These are phyloP conservation scores for Prochilodus magdalenae DNA, from an alignment of 2,113 vertebrate genomes.

Conservation along the genomic window DNA sequence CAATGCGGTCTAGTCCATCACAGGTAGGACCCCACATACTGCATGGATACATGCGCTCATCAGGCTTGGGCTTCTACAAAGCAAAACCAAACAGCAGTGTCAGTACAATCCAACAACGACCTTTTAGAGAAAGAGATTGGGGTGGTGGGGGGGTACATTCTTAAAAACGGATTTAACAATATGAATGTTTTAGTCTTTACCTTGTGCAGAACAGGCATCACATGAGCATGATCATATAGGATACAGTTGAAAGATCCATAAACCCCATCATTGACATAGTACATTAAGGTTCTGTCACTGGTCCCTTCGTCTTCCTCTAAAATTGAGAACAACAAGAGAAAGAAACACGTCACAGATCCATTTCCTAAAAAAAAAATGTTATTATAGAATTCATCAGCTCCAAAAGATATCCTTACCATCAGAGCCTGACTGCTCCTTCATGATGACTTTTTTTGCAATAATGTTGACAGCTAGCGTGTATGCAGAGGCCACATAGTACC, in stretches of 20 bases:
- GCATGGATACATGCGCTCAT: slow-evolving; percentile 87
- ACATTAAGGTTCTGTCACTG: slow-evolving; percentile 91
- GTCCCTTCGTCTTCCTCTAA: slow-evolving; percentile 88
- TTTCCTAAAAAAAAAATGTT: no score
- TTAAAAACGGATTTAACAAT: neutral
- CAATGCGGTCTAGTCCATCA: slow-evolving; percentile 93
- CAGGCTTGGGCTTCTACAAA: slow-evolving; percentile 88
- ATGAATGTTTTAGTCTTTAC: slow-evolving; percentile 62
- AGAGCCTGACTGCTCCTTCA: slow-evolving; percentile 85
- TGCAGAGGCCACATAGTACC: slow-evolving; percentile 95
- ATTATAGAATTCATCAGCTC: no score
- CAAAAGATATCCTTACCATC: slow-evolving; percentile 73
- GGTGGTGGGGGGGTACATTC: no score
- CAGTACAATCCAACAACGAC: neutral
- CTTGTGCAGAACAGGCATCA: slow-evolving; percentile 89
- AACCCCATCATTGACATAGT: slow-evolving; percentile 96
- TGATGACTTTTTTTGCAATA: slow-evolving; percentile 94
- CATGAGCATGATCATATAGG: slow-evolving; percentile 93
- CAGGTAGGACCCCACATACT: slow-evolving; percentile 98
- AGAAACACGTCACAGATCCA: no score
- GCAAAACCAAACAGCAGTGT: neutral
- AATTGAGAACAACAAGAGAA: no score
- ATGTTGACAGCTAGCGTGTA: slow-evolving; percentile 94
- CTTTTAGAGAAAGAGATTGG: no score
- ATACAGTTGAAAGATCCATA: slow-evolving; percentile 99